Percentiles rank a stretch among this genome's conserved stretches.
Conservation (phyloP, 1,140 invertebrate genomes). For the Sweltsa coloradensis region DNA sequence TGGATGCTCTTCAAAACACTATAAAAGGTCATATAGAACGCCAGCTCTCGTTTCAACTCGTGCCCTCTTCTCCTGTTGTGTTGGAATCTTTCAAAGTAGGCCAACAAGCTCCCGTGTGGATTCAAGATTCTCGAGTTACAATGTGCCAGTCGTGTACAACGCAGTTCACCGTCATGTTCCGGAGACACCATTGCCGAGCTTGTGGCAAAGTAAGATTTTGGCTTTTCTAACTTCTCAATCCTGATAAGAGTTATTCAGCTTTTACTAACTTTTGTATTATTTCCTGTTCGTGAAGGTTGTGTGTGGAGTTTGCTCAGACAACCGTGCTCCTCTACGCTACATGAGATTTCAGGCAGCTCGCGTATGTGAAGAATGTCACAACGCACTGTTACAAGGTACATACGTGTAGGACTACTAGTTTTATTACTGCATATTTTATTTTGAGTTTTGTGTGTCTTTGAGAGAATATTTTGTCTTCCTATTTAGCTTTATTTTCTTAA, state of each 20-base stretch:
- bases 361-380: conserved; percentile 47
- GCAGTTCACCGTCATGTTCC: conserved; percentile 57
- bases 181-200: conserved; percentile 61
- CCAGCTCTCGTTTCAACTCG: conserved; percentile 34
- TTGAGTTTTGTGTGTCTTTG: not conserved
- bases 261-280: conserved; percentile 1
- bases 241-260: not conserved
- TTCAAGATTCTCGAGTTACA: conserved; percentile 52
- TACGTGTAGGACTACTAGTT: not conserved
- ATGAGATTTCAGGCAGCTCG: conserved; percentile 39
- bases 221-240: too few species aligned
- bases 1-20: conserved; percentile 44
- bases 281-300: conserved; percentile 40
- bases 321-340: conserved; percentile 52
- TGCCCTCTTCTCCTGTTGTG: conserved; percentile 13
- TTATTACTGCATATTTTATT: not conserved
- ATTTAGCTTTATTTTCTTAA: too few species aligned
- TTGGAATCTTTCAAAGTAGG: conserved; percentile 20
- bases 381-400: conserved; percentile 32
- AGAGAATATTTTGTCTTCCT: not conserved
- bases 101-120: conserved; percentile 47
- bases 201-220: conserved; percentile 51
- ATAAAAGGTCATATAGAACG: conserved; percentile 43
- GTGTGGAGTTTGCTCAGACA: conserved; percentile 54
- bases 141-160: conserved; percentile 62